Evolutionary conservation across 53 echinoderm and acorn worm species (phyloP).

Genomic region (Zoroaster sp.): DNA sequence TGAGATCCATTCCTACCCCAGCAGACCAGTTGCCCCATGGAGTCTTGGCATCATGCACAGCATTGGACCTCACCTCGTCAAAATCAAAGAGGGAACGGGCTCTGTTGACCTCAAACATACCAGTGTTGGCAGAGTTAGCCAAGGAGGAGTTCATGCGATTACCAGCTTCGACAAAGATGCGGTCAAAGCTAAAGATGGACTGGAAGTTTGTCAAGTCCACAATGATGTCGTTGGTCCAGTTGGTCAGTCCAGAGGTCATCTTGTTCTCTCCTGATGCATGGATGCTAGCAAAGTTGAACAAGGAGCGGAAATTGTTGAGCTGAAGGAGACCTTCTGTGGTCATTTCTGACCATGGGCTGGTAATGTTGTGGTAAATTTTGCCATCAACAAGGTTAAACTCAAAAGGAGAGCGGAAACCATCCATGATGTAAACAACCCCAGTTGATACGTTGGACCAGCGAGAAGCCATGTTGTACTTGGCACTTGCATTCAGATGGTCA

Average conservation of each 20-base stretch:
- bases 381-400: constrained; percentile 20
- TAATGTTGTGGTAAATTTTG: constrained; percentile 40
- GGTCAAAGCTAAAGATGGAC: constrained; percentile 71
- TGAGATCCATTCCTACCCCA: constrained; percentile 33
- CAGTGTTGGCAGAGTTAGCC: constrained; percentile 36
- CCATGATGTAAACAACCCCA: constrained; percentile 50
- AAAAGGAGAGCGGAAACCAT: constrained; percentile 39
- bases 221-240: constrained; percentile 34
- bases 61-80: constrained; percentile 32
- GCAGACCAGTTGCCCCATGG: constrained; percentile 37
- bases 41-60: constrained; percentile 25
- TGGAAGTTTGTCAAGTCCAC: constrained; percentile 51
- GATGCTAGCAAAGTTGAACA: constrained; percentile 57
- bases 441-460: constrained; percentile 56
- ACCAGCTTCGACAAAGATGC: constrained; percentile 25
- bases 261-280: constrained; percentile 46
- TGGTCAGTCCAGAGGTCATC: constrained; percentile 39
- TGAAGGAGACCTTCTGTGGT: constrained; percentile 53
- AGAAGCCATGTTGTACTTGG: constrained; percentile 41
- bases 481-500: constrained; percentile 42
- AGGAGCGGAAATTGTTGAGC: constrained; percentile 61
- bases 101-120: constrained; percentile 35
- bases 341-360: constrained; percentile 38
- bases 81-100: constrained; percentile 46
- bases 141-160: constrained; percentile 19